A percentile compares a stretch with the other conserved stretches of the same genome.
These are phyloP conservation scores for Fukomys damarensis DNA, from an alignment of 2,113 vertebrate species.

Conservation along the genomic window DNA sequence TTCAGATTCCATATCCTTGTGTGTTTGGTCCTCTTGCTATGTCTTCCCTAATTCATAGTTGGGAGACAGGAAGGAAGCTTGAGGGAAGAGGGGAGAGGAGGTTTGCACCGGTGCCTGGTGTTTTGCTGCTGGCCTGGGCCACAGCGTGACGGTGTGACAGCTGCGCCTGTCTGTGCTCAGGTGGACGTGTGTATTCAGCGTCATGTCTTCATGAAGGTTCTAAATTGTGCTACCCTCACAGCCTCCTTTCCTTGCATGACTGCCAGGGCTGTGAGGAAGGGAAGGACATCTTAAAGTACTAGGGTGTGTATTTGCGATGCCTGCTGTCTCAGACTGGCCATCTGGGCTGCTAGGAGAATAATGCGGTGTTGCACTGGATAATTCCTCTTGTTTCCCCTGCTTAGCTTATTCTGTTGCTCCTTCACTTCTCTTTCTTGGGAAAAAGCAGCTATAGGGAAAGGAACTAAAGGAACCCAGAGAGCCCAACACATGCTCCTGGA, in stretches of 20 bases:
- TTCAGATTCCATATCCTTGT: neutral
- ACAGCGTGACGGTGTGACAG: neutral
- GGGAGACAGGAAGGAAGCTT: neutral
- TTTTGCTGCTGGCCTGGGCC: neutral
- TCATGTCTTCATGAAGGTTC: neutral
- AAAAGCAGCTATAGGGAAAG: neutral
- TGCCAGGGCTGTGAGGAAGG: neutral
- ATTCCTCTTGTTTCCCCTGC: neutral
- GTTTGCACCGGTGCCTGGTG: neutral
- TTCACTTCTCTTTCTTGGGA: constrained; percentile 10
- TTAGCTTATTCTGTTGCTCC: neutral
- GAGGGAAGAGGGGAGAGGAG: neutral
- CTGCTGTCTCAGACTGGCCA: neutral
- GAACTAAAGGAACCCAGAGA: neutral
- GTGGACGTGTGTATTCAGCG: neutral
- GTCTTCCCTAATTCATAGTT: neutral
- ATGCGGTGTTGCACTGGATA: neutral
- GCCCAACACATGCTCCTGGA: neutral
- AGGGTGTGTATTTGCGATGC: neutral
- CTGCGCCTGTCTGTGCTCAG: neutral
- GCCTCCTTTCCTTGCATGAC: neutral
- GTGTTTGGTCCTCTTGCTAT: neutral
- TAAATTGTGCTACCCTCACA: neutral
- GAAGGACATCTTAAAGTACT: neutral
- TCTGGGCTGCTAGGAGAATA: neutral